These are phyloP conservation scores for Alviniconcha strummeri DNA, from an alignment of 2,888 invertebrate species.

Conservation along the genomic window DNA sequence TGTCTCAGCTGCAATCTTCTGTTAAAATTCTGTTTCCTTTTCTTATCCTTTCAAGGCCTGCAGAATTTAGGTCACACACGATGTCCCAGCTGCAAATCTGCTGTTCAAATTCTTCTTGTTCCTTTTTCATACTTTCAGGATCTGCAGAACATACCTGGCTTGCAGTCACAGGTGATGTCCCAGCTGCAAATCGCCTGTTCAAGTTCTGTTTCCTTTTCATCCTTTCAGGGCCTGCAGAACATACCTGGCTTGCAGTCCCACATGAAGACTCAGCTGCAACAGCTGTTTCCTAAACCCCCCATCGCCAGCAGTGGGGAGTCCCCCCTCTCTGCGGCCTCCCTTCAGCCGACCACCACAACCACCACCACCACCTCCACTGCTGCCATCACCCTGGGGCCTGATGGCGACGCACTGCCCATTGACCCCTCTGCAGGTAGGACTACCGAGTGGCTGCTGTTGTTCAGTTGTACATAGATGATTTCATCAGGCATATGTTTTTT, in stretches of 20 bases:
- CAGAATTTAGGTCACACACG: no score
- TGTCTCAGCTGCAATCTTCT: no score
- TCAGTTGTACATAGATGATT: no score
- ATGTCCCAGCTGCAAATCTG: no score
- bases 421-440: conserved; percentile 39
- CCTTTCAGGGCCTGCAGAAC: conserved; percentile 58
- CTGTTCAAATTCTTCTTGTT: no score
- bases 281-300: conserved; percentile 47
- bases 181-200: no score
- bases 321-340: neutral
- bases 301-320: conserved; percentile 3
- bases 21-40: no score
- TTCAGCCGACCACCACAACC: neutral
- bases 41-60: neutral
- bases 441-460: no score
- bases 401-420: conserved; percentile 35
- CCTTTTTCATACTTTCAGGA: neutral
- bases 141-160: no score
- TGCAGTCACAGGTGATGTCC: no score
- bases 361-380: conserved; percentile 7
- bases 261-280: conserved; percentile 47
- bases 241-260: conserved; percentile 59
- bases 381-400: conserved; percentile 30
- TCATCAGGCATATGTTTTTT: no score
- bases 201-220: neutral